Evolutionary conservation across 2,113 vertebrate genomes (phyloP).

Genomic region (Rhabdornis inornatus): DNA sequence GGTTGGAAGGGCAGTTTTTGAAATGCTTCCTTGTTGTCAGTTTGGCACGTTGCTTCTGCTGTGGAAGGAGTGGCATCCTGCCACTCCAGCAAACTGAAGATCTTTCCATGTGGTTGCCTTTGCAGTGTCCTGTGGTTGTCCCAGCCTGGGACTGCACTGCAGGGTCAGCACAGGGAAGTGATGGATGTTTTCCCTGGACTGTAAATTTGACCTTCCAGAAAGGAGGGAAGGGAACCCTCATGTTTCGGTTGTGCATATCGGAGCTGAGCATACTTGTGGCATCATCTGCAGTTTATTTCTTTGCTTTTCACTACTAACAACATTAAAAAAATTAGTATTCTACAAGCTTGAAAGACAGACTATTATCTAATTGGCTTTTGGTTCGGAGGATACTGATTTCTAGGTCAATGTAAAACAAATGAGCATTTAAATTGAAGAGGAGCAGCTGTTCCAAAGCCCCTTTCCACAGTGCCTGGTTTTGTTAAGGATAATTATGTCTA

Average conservation of each 20-base stretch:
- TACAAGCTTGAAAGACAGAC: slow-evolving; percentile 50
- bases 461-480: slow-evolving; percentile 69
- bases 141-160: background rate
- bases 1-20: background rate
- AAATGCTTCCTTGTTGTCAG: background rate
- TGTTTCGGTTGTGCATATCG: background rate
- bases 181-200: background rate
- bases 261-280: background rate
- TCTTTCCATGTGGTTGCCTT: background rate
- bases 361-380: slow-evolving; percentile 73
- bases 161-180: background rate
- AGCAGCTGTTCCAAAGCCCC: slow-evolving; percentile 68
- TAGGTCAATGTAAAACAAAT: slow-evolving; percentile 72
- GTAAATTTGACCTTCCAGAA: background rate
- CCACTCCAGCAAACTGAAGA: background rate
- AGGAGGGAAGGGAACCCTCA: background rate
- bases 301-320: slow-evolving; percentile 47
- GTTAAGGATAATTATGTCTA: slow-evolving; percentile 73
- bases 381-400: slow-evolving; percentile 71
- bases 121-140: background rate
- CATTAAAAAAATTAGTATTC: slow-evolving; percentile 55
- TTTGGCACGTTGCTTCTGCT: background rate
- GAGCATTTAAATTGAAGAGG: slow-evolving; percentile 69
- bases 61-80: background rate
- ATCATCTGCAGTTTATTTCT: slow-evolving; percentile 55